Evolutionary conservation across 2,888 invertebrate species (phyloP), one percentile per base, ranked within the genome.

Genomic region (Pheosia gnoma): DNA sequence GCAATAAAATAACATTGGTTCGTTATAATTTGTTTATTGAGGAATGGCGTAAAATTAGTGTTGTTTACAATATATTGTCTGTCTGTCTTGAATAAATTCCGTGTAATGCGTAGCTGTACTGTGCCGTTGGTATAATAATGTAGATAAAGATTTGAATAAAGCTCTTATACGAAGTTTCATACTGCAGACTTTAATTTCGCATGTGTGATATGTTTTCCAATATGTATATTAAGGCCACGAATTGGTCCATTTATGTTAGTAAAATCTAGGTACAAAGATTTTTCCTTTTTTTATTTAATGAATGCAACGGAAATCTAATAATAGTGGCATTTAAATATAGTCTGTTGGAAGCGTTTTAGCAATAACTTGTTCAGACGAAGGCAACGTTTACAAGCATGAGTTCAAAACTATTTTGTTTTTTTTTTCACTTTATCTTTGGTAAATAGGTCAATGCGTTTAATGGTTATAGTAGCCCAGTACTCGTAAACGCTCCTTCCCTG

Each of bases 11-110:
- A 81, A 81, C 79, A 76, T 80, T 66, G 74, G 66, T 80, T 67
- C 72, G 74, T 78, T 81, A 82, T 77, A 78, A 81, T 77, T 82
- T 71, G 66, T 90, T 90, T 89, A 90, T 90, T 89, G 78, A 85
- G 87, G 87, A 87, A 87, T 88, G 86, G 80, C 83, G 83, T 85
- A 84, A 83, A 81, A 79, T 81, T 73, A 73, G 77, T 82, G 79
- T 79, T 77, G 75, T 79, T 75, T 77, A 72, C 72, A 67, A 68
- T 68, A 53, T 71, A 25, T 25, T 25, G 25, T 25, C 25, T 70
- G 63, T 74, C 64, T 67, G 63, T 76, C 60, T 77, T 73, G 71
- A 66, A 70, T 74, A 76, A 78, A 81, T 83, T 76, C 58, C 59
- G 82, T 85, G 80, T 80, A 68, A 66, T 69, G 71, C 74, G 71